Conservation (phyloP, 2,113 vertebrate species). For the Rhynchomys soricoides region DNA sequence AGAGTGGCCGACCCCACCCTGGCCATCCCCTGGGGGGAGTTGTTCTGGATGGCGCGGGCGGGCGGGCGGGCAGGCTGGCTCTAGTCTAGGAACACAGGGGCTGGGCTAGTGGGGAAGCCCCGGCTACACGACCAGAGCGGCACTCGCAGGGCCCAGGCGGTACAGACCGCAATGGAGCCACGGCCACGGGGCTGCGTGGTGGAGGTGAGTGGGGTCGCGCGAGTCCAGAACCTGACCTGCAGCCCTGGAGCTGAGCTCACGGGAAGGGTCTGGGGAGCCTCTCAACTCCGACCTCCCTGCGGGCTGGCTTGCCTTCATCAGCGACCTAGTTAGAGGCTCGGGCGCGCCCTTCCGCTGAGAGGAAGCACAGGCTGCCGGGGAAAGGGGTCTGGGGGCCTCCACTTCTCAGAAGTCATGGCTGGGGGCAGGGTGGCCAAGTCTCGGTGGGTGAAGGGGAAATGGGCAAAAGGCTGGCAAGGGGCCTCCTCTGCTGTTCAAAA, state of each 20-base stretch:
- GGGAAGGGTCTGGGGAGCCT: neutral
- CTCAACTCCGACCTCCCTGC: neutral
- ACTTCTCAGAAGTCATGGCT: neutral
- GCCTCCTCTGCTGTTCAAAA: neutral
- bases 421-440: neutral
- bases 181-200: neutral
- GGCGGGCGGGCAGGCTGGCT: neutral
- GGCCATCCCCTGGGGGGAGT: neutral
- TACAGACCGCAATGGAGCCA: slow-evolving; percentile 38
- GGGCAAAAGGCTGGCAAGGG: neutral
- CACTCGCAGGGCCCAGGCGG: neutral
- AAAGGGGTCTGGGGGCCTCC: neutral
- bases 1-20: neutral
- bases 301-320: neutral
- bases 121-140: neutral
- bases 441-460: neutral
- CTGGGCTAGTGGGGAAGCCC: slow-evolving; percentile 41
- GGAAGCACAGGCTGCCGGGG: neutral
- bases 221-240: neutral
- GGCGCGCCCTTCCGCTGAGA: slow-evolving; percentile 43
- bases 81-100: neutral
- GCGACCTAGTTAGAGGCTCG: slow-evolving; percentile 40
- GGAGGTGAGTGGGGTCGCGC: neutral
- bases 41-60: neutral
- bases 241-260: neutral